Evolutionary conservation across 2,888 invertebrate genomes (phyloP), one percentile per base, ranked within the genome.

Genomic region (Ophioninae sp.): DNA sequence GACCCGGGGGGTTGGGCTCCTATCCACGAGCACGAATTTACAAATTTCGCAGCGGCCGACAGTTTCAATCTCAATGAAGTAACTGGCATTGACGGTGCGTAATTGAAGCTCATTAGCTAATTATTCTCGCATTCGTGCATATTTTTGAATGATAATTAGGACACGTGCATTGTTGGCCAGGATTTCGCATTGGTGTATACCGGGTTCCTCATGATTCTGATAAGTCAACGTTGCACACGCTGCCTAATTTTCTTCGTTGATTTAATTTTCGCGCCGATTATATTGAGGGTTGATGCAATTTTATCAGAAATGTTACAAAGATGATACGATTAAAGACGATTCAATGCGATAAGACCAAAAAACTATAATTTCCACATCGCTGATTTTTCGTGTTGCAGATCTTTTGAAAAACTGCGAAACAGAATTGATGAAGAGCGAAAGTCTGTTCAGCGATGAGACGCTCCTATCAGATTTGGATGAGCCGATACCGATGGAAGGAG

Each of bases 31-130:
- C 91, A 90, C 87, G 91, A 91, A 87, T 92, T 91, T 89, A 90
- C 93, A 81, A 92, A 92, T 90, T 94, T 94, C 90, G 90, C 93
- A 79, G 86, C 93, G 6, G 92, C 89, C 86, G 95, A 95, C 88
- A 95, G 94, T 75, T 96, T 96, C 90, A 95, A 95, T 92, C 93
- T 96, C 51, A 94, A 95, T 85, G 96, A 96, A 90, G 94, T 96
- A 67, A 94, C 94, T 87, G 96, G 95, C 90, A 94, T 96, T 87
- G 96, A 96, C 93, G 96, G 96, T 96, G 94, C 93, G 93, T 91
- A 83, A 17, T 74, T 81, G 72, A 85, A 74, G 20, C 61, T n/a
- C 80, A 30, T 59, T 23, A 22, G 81, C 84, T 41, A 30, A 30
- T 41, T 68, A 71, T 71, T 44, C 17, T 41, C 30, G 6, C 30